Conservation (phyloP, 2,797 vertebrate species). For the Mycteria americana region DNA sequence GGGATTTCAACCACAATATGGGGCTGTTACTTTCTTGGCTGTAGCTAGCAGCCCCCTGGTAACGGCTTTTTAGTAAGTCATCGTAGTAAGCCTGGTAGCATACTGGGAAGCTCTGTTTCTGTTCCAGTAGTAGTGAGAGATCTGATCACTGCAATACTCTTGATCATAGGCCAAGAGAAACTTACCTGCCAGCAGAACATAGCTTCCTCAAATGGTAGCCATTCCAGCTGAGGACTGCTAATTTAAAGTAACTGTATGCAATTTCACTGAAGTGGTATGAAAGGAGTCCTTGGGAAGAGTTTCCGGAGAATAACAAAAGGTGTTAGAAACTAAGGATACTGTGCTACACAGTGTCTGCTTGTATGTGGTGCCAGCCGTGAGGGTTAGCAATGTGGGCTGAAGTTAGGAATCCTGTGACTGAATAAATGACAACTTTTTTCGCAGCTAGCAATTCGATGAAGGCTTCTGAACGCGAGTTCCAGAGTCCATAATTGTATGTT, state of each 20-base stretch:
- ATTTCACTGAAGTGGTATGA: background rate
- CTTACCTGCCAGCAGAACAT: background rate
- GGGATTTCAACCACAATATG: background rate
- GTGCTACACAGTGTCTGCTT: background rate
- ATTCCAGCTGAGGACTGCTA: background rate
- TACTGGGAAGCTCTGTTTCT: background rate
- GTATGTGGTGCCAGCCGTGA: background rate
- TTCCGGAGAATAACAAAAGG: background rate
- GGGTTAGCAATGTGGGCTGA: background rate
- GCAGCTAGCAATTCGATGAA: background rate
- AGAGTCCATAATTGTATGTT: background rate
- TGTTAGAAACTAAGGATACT: background rate
- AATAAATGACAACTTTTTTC: rapidly evolving
- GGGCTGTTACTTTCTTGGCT: background rate
- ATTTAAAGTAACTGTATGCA: background rate
- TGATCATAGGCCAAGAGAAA: background rate
- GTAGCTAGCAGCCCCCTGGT: background rate
- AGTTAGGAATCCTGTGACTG: background rate
- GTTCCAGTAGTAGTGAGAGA: background rate
- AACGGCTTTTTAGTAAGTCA: background rate
- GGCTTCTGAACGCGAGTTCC: background rate
- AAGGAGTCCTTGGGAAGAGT: background rate
- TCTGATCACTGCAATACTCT: background rate
- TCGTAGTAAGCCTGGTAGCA: background rate
- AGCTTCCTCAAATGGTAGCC: background rate